phyloP scores from a whole-genome alignment of 2,113 vertebrate genomes.

The Triplophysa siluroides region DNA sequence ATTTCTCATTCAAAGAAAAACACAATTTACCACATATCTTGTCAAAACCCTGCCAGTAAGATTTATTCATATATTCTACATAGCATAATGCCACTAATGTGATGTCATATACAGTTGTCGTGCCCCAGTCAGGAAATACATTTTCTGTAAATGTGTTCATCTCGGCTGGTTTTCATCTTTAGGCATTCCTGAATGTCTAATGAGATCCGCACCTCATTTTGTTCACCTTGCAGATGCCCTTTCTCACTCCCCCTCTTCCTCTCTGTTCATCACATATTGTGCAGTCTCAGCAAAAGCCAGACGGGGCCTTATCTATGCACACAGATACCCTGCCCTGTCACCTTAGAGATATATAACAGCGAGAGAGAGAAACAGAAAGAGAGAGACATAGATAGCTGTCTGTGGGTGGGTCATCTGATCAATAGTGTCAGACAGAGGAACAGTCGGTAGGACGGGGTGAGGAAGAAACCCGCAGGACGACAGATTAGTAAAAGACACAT shows the following conservation, averaged over 20 bases:
- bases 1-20: background rate
- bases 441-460: conserved; percentile 23
- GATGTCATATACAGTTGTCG: background rate
- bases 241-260: background rate
- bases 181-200: conserved; percentile 12
- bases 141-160: background rate
- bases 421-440: conserved; percentile 32
- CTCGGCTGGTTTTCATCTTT: background rate
- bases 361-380: conserved; percentile 13
- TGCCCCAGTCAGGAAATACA: background rate
- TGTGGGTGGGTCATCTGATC: conserved; percentile 36
- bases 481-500: conserved; percentile 1
- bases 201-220: background rate
- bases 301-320: conserved; percentile 37
- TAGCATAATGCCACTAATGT: background rate
- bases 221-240: conserved; percentile 25
- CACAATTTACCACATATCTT: background rate
- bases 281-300: conserved; percentile 43
- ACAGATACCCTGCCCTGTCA: conserved; percentile 33
- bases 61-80: background rate
- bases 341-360: conserved; percentile 37
- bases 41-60: background rate
- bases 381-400: conserved; percentile 2
- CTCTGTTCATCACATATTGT: conserved; percentile 28
- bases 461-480: background rate